Percentiles rank a stretch among this genome's conserved stretches.
phyloP scores from a whole-genome alignment of 2,888 invertebrate genomes.

The Drosophila lutescens region DNA sequence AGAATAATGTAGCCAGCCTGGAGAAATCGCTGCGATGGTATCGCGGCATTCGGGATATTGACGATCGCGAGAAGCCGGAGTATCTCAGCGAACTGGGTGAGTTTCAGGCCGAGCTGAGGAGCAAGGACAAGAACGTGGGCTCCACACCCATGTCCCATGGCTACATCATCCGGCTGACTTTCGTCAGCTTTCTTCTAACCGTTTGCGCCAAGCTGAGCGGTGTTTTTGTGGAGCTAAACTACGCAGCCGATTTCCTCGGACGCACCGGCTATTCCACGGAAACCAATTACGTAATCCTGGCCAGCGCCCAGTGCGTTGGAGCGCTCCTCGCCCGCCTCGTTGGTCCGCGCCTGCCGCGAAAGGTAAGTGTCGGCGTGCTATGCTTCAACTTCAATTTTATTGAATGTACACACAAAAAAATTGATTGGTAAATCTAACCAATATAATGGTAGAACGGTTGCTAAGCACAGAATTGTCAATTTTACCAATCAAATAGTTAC shows the following conservation, averaged over 20 bases:
- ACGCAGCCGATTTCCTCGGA: slow-evolving; percentile 65
- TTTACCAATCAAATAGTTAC: too few species aligned
- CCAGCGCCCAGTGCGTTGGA: slow-evolving; percentile 70
- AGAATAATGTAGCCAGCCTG: slow-evolving; percentile 63
- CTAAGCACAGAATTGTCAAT: too few species aligned
- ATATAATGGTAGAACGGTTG: too few species aligned
- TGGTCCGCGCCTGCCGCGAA: slow-evolving; percentile 68
- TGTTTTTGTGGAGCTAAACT: slow-evolving; percentile 77
- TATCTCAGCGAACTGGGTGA: slow-evolving; percentile 72
- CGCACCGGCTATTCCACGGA: slow-evolving; percentile 53
- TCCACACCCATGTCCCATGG: slow-evolving; percentile 36
- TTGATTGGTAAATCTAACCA: too few species aligned
- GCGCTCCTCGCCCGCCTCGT: slow-evolving; percentile 61
- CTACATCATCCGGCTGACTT: slow-evolving; percentile 64
- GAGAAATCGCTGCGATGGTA: slow-evolving; percentile 83
- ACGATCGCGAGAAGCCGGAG: slow-evolving; percentile 73
- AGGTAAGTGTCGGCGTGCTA: slow-evolving; percentile 52
- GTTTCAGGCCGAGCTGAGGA: slow-evolving; percentile 62
- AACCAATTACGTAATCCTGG: slow-evolving; percentile 68
- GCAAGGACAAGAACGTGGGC: slow-evolving; percentile 28
- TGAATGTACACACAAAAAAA: too few species aligned
- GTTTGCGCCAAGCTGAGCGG: slow-evolving; percentile 79
- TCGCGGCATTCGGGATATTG: slow-evolving; percentile 79
- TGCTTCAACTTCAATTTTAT: too few species aligned
- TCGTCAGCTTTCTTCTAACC: slow-evolving; percentile 70